These are phyloP conservation scores for Jordanella pulchra DNA, from an alignment of 2,797 vertebrate species.

Conservation along the genomic window DNA sequence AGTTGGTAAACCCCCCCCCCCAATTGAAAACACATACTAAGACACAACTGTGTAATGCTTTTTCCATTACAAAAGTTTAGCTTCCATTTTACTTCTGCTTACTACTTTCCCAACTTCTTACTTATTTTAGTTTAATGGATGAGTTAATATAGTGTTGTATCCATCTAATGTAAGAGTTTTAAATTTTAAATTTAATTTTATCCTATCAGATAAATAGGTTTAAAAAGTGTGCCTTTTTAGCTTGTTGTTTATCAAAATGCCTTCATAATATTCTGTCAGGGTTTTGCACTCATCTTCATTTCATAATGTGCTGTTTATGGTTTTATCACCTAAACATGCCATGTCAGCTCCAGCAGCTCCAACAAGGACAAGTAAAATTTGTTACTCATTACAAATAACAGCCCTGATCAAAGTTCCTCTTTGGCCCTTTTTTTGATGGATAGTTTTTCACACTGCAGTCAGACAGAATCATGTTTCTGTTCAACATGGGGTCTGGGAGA, in stretches of 20 bases:
- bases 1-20: too few species aligned
- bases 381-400: conserved; percentile 54
- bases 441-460: conserved; percentile 21
- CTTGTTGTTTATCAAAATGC: not conserved
- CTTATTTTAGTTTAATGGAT: too few species aligned
- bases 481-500: conserved; percentile 56
- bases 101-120: too few species aligned
- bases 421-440: conserved; percentile 26
- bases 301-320: conserved; percentile 7
- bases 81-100: too few species aligned
- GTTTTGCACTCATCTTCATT: not conserved
- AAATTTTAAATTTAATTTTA: too few species aligned
- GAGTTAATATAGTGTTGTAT: too few species aligned
- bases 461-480: conserved; percentile 12
- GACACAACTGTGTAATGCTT: too few species aligned
- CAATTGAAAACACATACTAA: too few species aligned
- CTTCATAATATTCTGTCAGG: not conserved
- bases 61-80: too few species aligned
- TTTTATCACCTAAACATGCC: not conserved
- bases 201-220: too few species aligned
- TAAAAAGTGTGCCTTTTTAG: too few species aligned
- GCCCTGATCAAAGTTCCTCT: conserved; percentile 69
- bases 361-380: conserved; percentile 3
- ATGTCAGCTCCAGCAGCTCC: not conserved
- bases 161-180: too few species aligned